A percentile compares a stretch with the other conserved stretches of the same genome.
Conservation (phyloP, 1,140 invertebrate genomes). For the Ceratina australensis region DNA sequence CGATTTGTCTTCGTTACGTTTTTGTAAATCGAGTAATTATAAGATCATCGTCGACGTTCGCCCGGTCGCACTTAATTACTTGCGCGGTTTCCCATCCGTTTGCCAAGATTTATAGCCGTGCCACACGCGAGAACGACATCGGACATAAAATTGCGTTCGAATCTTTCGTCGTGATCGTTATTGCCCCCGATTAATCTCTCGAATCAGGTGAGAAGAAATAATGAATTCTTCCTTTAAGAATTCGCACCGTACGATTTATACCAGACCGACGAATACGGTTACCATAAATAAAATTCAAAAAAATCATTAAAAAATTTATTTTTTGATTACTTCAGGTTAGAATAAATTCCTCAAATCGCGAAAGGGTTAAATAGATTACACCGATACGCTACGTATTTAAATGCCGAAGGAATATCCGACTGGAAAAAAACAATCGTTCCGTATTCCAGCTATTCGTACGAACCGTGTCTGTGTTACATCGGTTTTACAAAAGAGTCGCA, state of each 20-base stretch:
- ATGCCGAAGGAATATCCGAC: background rate
- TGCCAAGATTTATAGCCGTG: constrained; percentile 36
- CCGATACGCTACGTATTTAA: background rate
- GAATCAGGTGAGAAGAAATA: background rate
- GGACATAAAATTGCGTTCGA: background rate
- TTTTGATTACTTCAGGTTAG: too few relatives aligned
- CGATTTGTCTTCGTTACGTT: constrained; percentile 46
- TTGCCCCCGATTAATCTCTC: background rate
- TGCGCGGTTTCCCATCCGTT: constrained; percentile 32
- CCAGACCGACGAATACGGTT: background rate
- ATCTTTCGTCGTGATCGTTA: too few relatives aligned
- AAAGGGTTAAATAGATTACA: background rate
- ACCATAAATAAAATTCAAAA: too few relatives aligned
- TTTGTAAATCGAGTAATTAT: constrained; percentile 31
- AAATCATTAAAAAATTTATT: too few relatives aligned
- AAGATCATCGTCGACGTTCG: constrained; percentile 40
- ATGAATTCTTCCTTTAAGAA: too few relatives aligned
- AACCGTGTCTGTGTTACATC: constrained; percentile 34
- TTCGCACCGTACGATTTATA: too few relatives aligned
- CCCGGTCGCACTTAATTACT: constrained; percentile 42
- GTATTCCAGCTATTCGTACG: constrained; percentile 19
- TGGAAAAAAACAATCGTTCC: constrained; percentile 35
- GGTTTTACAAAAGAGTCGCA: constrained; percentile 56
- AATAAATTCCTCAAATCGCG: background rate
- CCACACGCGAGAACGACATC: constrained; percentile 34